Evolutionary conservation across 2,888 invertebrate species (phyloP).

Genomic region (Hirtodrosophila trivittata): DNA sequence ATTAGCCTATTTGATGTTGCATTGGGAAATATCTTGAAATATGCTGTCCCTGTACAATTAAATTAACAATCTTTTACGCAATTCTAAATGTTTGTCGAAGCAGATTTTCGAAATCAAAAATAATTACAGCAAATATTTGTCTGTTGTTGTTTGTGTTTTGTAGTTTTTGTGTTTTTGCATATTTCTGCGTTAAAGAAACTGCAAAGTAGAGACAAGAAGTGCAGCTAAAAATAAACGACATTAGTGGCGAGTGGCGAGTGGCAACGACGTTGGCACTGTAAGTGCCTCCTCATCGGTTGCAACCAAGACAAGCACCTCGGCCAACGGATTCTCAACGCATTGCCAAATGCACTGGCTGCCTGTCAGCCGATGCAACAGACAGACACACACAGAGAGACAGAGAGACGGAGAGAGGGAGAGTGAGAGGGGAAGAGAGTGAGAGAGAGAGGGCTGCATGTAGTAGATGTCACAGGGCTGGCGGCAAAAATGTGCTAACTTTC

Average conservation of each 20-base stretch:
- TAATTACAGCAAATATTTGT: slow-evolving; percentile 57
- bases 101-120: slow-evolving; percentile 56
- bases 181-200: slow-evolving; percentile 44
- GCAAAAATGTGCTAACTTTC: slow-evolving; percentile 36
- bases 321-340: slow-evolving; percentile 45
- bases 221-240: slow-evolving; percentile 67
- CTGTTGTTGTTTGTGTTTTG: slow-evolving; percentile 28
- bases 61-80: slow-evolving; percentile 58
- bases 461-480: slow-evolving; percentile 55
- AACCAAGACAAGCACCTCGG: slow-evolving; percentile 26
- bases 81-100: slow-evolving; percentile 47
- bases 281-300: slow-evolving; percentile 49
- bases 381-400: neutral
- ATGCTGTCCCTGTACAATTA: slow-evolving; percentile 44
- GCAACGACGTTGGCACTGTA: slow-evolving; percentile 53
- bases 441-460: slow-evolving; percentile 4
- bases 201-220: slow-evolving; percentile 42
- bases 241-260: slow-evolving; percentile 50
- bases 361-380: slow-evolving; percentile 20
- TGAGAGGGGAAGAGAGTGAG: neutral
- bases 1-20: slow-evolving; percentile 41
- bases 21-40: slow-evolving; percentile 7
- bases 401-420: neutral
- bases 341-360: slow-evolving; percentile 67
- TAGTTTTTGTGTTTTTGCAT: slow-evolving; percentile 23